These are phyloP conservation scores for Manis javanica DNA, from an alignment of 2,797 vertebrate genomes.

Conservation along the genomic window DNA sequence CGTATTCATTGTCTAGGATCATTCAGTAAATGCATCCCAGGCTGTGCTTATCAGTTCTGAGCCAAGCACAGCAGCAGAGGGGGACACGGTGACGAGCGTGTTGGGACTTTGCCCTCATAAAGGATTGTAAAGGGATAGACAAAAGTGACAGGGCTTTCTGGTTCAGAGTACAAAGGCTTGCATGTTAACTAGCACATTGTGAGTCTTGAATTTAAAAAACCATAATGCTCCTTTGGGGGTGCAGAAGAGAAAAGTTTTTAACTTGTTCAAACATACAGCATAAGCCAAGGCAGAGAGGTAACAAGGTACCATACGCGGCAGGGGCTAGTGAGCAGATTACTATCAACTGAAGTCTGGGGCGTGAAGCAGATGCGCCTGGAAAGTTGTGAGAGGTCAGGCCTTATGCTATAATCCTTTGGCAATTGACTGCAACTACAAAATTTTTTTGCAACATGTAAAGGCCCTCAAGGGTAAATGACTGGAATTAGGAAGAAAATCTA, in stretches of 20 bases:
- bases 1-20: neutral
- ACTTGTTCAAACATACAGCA: neutral
- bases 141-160: neutral
- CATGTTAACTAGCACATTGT: neutral
- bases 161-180: neutral
- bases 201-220: neutral
- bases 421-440: neutral
- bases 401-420: neutral
- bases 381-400: neutral
- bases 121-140: neutral
- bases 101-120: neutral
- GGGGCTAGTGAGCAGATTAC: neutral
- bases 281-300: neutral
- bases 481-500: constrained; percentile 56
- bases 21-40: neutral
- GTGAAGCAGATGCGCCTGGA: neutral
- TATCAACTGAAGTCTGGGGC: neutral
- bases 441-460: neutral
- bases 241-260: neutral
- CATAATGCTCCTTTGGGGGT: neutral
- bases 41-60: neutral
- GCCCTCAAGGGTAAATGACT: neutral
- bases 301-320: neutral
- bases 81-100: neutral
- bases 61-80: neutral